These are phyloP conservation scores for Corapipo altera DNA, from an alignment of 2,113 vertebrate species.

Conservation along the genomic window DNA sequence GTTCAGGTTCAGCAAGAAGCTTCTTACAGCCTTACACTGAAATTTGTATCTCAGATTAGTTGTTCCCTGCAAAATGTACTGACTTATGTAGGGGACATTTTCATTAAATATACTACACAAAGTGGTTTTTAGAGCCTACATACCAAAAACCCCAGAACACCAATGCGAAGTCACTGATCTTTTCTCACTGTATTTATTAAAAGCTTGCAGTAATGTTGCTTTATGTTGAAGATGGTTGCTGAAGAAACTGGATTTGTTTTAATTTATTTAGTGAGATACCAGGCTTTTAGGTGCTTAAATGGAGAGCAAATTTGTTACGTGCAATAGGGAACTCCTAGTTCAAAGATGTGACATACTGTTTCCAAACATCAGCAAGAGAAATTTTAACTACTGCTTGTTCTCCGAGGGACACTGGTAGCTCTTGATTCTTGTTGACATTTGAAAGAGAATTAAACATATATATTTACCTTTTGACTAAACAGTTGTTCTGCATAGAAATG, in stretches of 20 bases:
- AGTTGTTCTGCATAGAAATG: conserved; percentile 70
- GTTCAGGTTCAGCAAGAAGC: conserved; percentile 34
- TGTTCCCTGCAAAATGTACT: not conserved
- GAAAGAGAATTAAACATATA: conserved; percentile 56
- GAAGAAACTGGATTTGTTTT: conserved; percentile 72
- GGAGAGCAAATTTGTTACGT: conserved; percentile 68
- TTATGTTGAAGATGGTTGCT: conserved; percentile 65
- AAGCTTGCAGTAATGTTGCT: conserved; percentile 62
- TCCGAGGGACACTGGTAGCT: conserved; percentile 69
- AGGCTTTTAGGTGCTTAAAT: conserved; percentile 73
- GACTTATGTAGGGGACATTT: conserved; percentile 18
- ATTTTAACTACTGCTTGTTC: conserved; percentile 72
- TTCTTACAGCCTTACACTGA: conserved; percentile 51
- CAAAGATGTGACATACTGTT: conserved; percentile 60
- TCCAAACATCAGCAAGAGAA: conserved; percentile 45
- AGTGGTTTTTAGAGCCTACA: conserved; percentile 35
- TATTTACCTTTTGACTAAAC: conserved; percentile 71
- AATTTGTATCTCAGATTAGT: not conserved
- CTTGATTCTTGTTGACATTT: conserved; percentile 55
- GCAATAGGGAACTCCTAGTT: conserved; percentile 78
- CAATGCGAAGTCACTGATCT: conserved; percentile 24
- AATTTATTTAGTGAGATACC: conserved; percentile 80
- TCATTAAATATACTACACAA: not conserved
- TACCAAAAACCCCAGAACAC: conserved; percentile 46
- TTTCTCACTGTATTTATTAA: conserved; percentile 77